These are phyloP conservation scores for Zaprionus inermis DNA, from an alignment of 1,140 invertebrate species.

Conservation along the genomic window DNA sequence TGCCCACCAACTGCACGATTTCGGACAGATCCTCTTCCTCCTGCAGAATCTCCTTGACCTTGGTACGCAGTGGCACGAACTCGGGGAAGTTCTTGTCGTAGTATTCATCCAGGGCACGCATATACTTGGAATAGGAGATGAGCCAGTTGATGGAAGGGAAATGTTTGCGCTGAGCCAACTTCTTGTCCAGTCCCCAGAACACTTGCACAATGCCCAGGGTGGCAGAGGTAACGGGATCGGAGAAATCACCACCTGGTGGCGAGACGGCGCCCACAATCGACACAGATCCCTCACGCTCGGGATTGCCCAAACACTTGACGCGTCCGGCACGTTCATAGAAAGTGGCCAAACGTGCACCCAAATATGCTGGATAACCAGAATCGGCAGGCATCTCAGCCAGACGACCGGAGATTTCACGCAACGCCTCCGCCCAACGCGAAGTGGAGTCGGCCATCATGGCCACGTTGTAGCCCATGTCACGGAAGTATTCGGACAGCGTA, in stretches of 20 bases:
- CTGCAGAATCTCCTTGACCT: constrained; percentile 98
- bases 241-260: constrained; percentile 99
- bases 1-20: constrained; percentile 99
- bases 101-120: constrained; percentile 98
- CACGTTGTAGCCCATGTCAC: constrained; percentile 99
- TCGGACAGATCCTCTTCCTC: constrained; percentile 99
- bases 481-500: constrained; percentile 99
- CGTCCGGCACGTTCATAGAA: constrained; percentile 99
- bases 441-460: constrained; percentile 99
- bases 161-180: constrained; percentile 99
- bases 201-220: constrained; percentile 99
- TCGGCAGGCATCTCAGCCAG: constrained; percentile 99
- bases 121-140: constrained; percentile 99
- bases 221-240: constrained; percentile 99
- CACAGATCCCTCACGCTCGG: constrained; percentile 98
- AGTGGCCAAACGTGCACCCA: constrained; percentile 98
- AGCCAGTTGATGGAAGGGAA: constrained; percentile 99
- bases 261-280: constrained; percentile 99
- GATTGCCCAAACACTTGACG: constrained; percentile 99
- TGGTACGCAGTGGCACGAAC: constrained; percentile 97
- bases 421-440: constrained; percentile 99
- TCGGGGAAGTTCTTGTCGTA: constrained; percentile 99
- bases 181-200: constrained; percentile 99
- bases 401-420: constrained; percentile 99
- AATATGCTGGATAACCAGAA: constrained; percentile 99